Base-by-base conservation (phyloP, 1,140 invertebrate species). In the Telenomus remus region DNA sequence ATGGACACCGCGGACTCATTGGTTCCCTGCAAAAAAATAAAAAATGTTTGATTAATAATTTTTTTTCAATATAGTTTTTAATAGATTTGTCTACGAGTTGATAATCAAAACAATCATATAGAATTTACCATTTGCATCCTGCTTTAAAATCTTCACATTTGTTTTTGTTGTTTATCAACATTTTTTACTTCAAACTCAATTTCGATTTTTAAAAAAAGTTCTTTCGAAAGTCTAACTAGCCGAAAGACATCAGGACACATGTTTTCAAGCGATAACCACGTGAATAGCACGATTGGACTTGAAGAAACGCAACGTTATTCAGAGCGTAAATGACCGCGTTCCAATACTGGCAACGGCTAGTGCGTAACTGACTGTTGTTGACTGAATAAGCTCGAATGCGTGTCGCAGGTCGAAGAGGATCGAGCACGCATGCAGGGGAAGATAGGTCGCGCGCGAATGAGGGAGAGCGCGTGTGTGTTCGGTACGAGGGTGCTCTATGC, bases 1-100 rank as follows among this genome's bases (percentile, higher is more conserved):
- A 95, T 63, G 94, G 91, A 87, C 94, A 94, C 81, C 93, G 90
- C 56, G 93, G 93, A 88, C 92, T 94, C 82, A 90, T 88, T 83
- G 89, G 85, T 84, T 95, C 94, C 88, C 94, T 95, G 91, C 13
- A 35, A 39, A 51, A 37, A 1, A 44, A 43, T n/a, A 12, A 19
- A 49, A 6, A 33, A 4, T 42, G 5, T 12, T 43, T 42, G 33
- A 50, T 4, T 34, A 34, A 12, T n/a, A n/a, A n/a, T n/a, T n/a
- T n/a, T n/a, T n/a, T n/a, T n/a, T n/a, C n/a, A n/a, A n/a, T n/a
- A n/a, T n/a, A n/a, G n/a, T n/a, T n/a, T n/a, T n/a, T n/a, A n/a
- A n/a, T n/a, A n/a, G n/a, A n/a, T n/a, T n/a, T n/a, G n/a, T n/a
- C n/a, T n/a, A n/a, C n/a, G n/a, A n/a, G n/a, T n/a, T n/a, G n/a